A percentile compares a stretch with the other conserved stretches of the same genome.
These are phyloP conservation scores for Periphyllus acericola DNA, from an alignment of 2,888 invertebrate species.

Conservation along the genomic window DNA sequence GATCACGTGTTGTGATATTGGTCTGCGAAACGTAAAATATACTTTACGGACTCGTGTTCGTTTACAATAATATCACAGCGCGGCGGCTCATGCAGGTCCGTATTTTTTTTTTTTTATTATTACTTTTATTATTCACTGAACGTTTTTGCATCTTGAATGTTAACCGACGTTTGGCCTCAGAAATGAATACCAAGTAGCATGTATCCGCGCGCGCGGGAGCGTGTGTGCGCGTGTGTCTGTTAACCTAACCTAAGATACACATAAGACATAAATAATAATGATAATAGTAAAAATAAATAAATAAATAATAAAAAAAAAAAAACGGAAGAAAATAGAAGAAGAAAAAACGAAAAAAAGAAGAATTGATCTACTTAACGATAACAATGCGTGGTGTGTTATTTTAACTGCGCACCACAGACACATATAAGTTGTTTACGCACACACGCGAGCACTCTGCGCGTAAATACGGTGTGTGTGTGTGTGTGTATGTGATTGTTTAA, in stretches of 20 bases:
- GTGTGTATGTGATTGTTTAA: neutral
- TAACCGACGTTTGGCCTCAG: slow-evolving; percentile 10
- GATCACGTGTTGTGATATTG: too few relatives aligned
- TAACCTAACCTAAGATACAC: neutral
- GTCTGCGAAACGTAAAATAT: neutral
- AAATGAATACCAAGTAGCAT: slow-evolving; percentile 12
- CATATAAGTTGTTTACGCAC: neutral
- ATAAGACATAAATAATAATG: slow-evolving; percentile 2
- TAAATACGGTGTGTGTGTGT: too few relatives aligned
- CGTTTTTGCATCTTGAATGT: slow-evolving; percentile 28
- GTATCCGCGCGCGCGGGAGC: neutral
- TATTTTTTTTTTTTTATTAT: neutral
- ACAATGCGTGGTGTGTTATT: neutral
- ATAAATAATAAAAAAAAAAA: too few relatives aligned
- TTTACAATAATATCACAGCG: neutral
- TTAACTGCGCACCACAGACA: slow-evolving; percentile 1
- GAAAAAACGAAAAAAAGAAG: neutral
- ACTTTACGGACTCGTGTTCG: neutral
- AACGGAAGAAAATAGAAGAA: neutral
- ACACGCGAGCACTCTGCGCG: neutral
- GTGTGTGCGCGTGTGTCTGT: neutral
- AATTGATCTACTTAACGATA: slow-evolving; percentile 12
- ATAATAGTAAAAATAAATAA: neutral
- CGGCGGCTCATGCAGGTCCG: neutral
- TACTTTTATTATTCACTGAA: slow-evolving; percentile 27